These are phyloP conservation scores for Zoanthus gigantus DNA, from an alignment of 92 coral and sea anemone genomes.

Conservation along the genomic window DNA sequence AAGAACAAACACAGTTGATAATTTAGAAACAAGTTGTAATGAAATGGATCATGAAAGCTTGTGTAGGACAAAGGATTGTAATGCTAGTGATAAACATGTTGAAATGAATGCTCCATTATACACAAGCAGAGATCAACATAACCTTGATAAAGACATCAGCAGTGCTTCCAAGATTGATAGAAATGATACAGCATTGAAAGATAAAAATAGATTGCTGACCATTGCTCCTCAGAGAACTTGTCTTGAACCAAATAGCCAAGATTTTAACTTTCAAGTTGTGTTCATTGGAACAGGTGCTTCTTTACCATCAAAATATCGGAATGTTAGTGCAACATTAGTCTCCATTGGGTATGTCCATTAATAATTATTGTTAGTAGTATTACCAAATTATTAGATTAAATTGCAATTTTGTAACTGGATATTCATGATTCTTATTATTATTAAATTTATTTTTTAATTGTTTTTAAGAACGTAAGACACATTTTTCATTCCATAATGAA, in stretches of 20 bases:
- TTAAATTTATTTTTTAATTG: too few relatives aligned
- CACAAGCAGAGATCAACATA: background rate
- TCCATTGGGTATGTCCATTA: slow-evolving; percentile 70
- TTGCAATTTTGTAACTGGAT: too few relatives aligned
- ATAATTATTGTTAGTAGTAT: background rate
- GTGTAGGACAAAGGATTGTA: background rate
- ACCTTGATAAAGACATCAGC: background rate
- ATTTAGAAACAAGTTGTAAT: background rate
- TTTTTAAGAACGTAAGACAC: too few relatives aligned
- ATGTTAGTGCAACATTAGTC: slow-evolving; percentile 92
- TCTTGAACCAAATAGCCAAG: slow-evolving; percentile 29
- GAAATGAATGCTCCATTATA: background rate
- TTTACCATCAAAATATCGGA: slow-evolving; percentile 93
- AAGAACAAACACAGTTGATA: background rate
- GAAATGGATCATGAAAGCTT: background rate
- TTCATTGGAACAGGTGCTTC: slow-evolving; percentile 97
- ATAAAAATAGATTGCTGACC: background rate
- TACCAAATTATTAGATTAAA: background rate
- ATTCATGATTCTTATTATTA: too few relatives aligned
- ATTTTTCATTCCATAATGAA: too few relatives aligned
- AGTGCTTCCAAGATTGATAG: background rate
- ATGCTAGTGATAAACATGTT: background rate
- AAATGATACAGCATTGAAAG: background rate
- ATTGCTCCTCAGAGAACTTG: background rate
- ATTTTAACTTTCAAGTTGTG: slow-evolving; percentile 82